Base-by-base conservation (phyloP, 1,140 invertebrate species). In the Pissodes strobi region DNA sequence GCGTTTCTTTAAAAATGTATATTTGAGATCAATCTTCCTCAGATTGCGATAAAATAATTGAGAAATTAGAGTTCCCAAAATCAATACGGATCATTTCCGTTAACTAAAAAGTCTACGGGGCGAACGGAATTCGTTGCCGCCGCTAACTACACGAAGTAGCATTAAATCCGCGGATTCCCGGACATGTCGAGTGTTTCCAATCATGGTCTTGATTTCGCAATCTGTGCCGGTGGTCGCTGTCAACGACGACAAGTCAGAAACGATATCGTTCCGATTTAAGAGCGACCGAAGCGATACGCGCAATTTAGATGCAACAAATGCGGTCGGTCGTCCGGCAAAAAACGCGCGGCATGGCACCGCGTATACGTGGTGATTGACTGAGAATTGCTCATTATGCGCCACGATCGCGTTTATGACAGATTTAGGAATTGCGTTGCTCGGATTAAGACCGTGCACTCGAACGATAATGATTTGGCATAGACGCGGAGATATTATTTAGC, bases 341-440 rank as follows among this genome's bases (percentile, higher is more conserved):
- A 58, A 25, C 41, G 41, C 39, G 39, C 39, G 46, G 55, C 55
- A 58, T n/a, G 55, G 41, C 55, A 58, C 55, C 55, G 39, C 21
- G 55, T 58, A n/a, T n/a, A 46, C 55, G 55, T 46, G 55, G 23
- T 46, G 55, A 58, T 58, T 46, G 55, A 58, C 55, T 58, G 23
- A 25, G 55, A 58, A 58, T 58, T 58, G 55, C 55, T 58, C 55
- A 58, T 58, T 58, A 58, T 58, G 34, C 52, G 34, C 49, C 49
- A 19, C 30, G 30, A 17, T 41, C 37, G 53, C 13, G 13, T 34
- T 45, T 46, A 58, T 46, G 55, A 58, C 55, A 58, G 55, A 58
- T 58, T 58, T 46, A 34, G n/a, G n/a, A 17, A 21, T 48, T 21
- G 45, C 19, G 10, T 1, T 48, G 12, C 12, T 13, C 38, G n/a